phyloP scores from a whole-genome alignment of 2,888 invertebrate species.

The Orchestes rusci region DNA sequence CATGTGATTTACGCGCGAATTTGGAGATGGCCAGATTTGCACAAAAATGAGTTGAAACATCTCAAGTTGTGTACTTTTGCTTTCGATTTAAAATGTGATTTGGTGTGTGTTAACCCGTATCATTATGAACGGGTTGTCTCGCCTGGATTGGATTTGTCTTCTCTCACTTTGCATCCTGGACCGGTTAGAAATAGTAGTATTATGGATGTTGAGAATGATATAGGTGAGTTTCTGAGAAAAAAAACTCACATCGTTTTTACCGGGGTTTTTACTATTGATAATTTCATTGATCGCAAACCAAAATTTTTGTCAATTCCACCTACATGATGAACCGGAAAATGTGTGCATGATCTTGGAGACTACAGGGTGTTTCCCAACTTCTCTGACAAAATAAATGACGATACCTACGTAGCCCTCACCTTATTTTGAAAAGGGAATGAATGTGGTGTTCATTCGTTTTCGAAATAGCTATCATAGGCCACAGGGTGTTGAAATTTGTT shows the following conservation, averaged over 20 bases:
- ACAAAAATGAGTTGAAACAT: slow-evolving; percentile 98
- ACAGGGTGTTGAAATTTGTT: too few relatives aligned
- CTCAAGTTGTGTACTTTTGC: slow-evolving; percentile 96
- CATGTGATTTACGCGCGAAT: slow-evolving; percentile 98
- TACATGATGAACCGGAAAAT: too few relatives aligned
- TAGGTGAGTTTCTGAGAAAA: slow-evolving; percentile 39
- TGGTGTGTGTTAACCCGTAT: slow-evolving; percentile 98
- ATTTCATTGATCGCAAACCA: background rate
- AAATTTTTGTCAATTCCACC: too few relatives aligned
- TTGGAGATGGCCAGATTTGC: slow-evolving; percentile 98
- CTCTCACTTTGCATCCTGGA: slow-evolving; percentile 72
- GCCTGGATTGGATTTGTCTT: slow-evolving; percentile 91
- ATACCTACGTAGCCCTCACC: too few relatives aligned
- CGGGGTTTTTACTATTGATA: too few relatives aligned
- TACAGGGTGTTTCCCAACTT: too few relatives aligned
- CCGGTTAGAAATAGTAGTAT: slow-evolving; percentile 53
- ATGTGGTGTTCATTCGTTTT: too few relatives aligned
- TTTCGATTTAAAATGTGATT: slow-evolving; percentile 97
- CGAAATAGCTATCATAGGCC: too few relatives aligned
- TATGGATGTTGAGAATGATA: slow-evolving; percentile 54
- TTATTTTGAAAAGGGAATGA: too few relatives aligned
- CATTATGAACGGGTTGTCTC: slow-evolving; percentile 98
- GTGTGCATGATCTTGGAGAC: too few relatives aligned
- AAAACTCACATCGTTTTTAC: too few relatives aligned
- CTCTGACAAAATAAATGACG: too few relatives aligned